Base-by-base conservation (phyloP, 2,113 vertebrate species). In the Sebastes fasciatus region DNA sequence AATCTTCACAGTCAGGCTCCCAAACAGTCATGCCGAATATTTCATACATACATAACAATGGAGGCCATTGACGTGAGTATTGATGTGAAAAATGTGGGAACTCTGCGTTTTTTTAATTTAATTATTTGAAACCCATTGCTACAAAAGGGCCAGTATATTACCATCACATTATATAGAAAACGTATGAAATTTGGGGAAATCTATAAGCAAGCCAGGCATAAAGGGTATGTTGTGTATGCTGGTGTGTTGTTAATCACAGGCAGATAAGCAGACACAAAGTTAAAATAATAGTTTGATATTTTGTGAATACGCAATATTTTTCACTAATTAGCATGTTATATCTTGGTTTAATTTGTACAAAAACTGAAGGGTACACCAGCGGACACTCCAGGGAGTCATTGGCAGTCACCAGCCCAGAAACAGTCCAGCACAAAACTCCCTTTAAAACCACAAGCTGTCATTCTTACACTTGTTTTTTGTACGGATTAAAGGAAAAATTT, bases 21-120 rank as follows among this genome's bases (percentile, higher is more conserved):
- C 6, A 72, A 81, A 79, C 46, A 82, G 49, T 57, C 68, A 78
- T 46, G 61, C 13, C 26, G 69, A 70, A 86, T 65, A 84, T 55
- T 82, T 79, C 4, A 67, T 63, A 23, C 65, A 8, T 45, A 63
- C 10, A 57, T 62, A 67, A 57, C 60, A 43, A 43, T 49, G 8
- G 43, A 79, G 65, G 43, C 40, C 23, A 77, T 4, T 54, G 21
- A 52, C 52, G 17, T 17, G n/a, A 75, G 57, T 55, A 49, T 23
- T 58, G 34, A 64, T 63, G 9, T 66, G 16, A 68, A 65, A 74
- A 78, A 52, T 71, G 19, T 43, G 10, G 8, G 8, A 48, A 42
- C 7, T 21, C 16, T 17, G 19, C 77, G 65, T 67, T 77, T 82
- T 76, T 48, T 68, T 34, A 34, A 62, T 73, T 19, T 63, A 65